Conservation (phyloP, 2,888 invertebrate genomes). For the Hydropsyche betteni region DNA sequence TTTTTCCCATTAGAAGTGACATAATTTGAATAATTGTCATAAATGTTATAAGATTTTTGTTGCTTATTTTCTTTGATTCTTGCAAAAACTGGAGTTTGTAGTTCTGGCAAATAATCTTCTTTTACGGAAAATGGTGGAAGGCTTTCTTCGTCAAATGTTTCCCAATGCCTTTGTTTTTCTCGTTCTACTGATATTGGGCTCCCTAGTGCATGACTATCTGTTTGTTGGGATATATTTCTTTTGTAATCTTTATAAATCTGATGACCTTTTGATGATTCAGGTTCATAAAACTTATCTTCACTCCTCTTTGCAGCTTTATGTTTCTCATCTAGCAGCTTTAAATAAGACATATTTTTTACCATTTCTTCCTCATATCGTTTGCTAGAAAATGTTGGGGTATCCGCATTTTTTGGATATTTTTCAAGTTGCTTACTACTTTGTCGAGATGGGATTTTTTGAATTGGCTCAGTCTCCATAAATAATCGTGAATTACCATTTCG, state of each 20-base stretch:
- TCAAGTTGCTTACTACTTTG: constrained; percentile 10
- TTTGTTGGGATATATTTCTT: constrained; percentile 33
- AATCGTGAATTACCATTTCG: constrained; percentile 60
- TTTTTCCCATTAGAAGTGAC: constrained; percentile 18
- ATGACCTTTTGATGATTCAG: constrained; percentile 44
- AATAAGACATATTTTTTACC: constrained; percentile 46
- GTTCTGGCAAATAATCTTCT: constrained; percentile 63
- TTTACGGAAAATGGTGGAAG: constrained; percentile 56
- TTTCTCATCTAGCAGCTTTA: constrained; percentile 48
- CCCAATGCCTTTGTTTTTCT: constrained; percentile 49
- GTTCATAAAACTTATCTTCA: constrained; percentile 42
- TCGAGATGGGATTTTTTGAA: constrained; percentile 40
- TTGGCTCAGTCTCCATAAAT: constrained; percentile 53
- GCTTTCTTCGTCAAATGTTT: constrained; percentile 50
- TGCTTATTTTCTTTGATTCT: constrained; percentile 54
- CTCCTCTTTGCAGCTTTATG: constrained; percentile 27
- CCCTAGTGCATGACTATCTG: constrained; percentile 43
- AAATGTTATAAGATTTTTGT: constrained; percentile 46
- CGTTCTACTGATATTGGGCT: constrained; percentile 33
- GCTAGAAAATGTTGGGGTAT: constrained; percentile 4
- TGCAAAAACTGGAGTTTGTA: constrained; percentile 64
- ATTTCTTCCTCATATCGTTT: constrained; percentile 46
- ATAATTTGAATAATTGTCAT: constrained; percentile 47
- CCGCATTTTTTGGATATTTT: constrained; percentile 16
- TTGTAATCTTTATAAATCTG: constrained; percentile 48